phyloP scores from a whole-genome alignment of 2,888 invertebrate genomes.

The Apamea crenata region DNA sequence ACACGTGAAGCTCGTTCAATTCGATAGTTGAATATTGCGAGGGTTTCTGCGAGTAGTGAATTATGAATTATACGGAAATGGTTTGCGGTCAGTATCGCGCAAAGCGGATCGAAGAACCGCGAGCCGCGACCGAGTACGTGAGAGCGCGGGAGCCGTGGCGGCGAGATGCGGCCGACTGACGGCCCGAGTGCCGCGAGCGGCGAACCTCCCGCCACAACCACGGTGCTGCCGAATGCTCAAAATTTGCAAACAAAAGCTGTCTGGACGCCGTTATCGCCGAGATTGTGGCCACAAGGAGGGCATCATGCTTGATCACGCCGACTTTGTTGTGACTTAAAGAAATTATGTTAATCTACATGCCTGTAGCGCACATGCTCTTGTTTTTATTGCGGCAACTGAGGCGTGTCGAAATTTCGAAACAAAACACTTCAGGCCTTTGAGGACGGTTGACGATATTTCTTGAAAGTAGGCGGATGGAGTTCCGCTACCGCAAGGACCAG shows the following conservation, averaged over 20 bases:
- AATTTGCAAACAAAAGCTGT: slow-evolving; percentile 76
- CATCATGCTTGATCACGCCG: slow-evolving; percentile 56
- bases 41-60: slow-evolving; percentile 72
- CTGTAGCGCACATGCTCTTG: slow-evolving; percentile 18
- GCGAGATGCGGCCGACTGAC: slow-evolving; percentile 77
- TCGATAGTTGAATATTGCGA: slow-evolving; percentile 75
- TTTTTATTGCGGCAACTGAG: slow-evolving; percentile 1
- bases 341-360: slow-evolving; percentile 42
- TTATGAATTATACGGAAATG: slow-evolving; percentile 75
- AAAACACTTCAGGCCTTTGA: background rate
- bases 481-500: background rate
- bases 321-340: slow-evolving; percentile 43
- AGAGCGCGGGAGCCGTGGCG: slow-evolving; percentile 70
- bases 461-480: background rate
- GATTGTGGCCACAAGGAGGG: slow-evolving; percentile 59
- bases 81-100: slow-evolving; percentile 60
- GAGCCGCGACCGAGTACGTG: slow-evolving; percentile 66
- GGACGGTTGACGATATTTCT: background rate
- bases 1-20: slow-evolving; percentile 73
- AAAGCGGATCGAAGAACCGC: slow-evolving; percentile 62
- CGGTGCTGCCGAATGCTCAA: slow-evolving; percentile 71
- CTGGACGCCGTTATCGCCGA: slow-evolving; percentile 71
- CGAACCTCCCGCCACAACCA: slow-evolving; percentile 69
- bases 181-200: slow-evolving; percentile 56
- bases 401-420: slow-evolving; percentile 20